These are phyloP conservation scores for Gouania willdenowi DNA, from an alignment of 2,797 vertebrate genomes.

Conservation along the genomic window DNA sequence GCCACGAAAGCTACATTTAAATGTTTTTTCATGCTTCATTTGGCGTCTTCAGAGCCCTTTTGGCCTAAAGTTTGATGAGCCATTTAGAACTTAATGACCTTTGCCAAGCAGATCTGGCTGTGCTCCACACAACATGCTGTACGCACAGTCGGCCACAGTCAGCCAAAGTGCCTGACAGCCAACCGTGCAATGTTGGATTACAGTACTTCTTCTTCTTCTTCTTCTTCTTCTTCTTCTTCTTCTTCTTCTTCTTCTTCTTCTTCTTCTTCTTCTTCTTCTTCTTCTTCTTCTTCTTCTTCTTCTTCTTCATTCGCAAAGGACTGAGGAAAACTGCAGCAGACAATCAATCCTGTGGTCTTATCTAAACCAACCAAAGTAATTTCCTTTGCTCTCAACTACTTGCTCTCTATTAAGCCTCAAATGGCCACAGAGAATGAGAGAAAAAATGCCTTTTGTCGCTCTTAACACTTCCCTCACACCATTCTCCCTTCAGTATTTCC, in stretches of 20 bases:
- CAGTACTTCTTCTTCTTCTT: not conserved
- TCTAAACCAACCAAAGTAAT: slow-evolving; percentile 52
- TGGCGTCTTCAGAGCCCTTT: slow-evolving; percentile 13
- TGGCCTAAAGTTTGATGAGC: slow-evolving; percentile 18
- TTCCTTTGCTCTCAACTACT: slow-evolving; percentile 30
- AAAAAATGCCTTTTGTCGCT: slow-evolving; percentile 26
- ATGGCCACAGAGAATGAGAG: slow-evolving; percentile 3
- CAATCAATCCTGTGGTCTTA: slow-evolving; percentile 59
- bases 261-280: too few species aligned
- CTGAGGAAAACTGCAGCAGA: slow-evolving; percentile 44
- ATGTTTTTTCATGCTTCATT: not conserved
- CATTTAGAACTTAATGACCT: slow-evolving; percentile 8
- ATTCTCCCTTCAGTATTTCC: slow-evolving; percentile 5
- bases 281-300: too few species aligned
- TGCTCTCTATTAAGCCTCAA: slow-evolving; percentile 12
- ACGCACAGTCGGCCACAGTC: slow-evolving; percentile 11
- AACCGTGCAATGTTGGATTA: slow-evolving; percentile 9
- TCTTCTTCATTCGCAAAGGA: slow-evolving; percentile 22
- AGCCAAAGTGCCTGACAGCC: slow-evolving; percentile 4
- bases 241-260: too few species aligned
- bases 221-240: too few species aligned
- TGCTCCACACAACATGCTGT: slow-evolving; percentile 13
- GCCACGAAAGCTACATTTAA: not conserved
- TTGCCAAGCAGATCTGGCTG: slow-evolving; percentile 33
- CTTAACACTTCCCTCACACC: not conserved